Percentiles rank a stretch among this genome's conserved stretches.
phyloP scores from a whole-genome alignment of 1,140 invertebrate species.

The Nephila pilipes region DNA sequence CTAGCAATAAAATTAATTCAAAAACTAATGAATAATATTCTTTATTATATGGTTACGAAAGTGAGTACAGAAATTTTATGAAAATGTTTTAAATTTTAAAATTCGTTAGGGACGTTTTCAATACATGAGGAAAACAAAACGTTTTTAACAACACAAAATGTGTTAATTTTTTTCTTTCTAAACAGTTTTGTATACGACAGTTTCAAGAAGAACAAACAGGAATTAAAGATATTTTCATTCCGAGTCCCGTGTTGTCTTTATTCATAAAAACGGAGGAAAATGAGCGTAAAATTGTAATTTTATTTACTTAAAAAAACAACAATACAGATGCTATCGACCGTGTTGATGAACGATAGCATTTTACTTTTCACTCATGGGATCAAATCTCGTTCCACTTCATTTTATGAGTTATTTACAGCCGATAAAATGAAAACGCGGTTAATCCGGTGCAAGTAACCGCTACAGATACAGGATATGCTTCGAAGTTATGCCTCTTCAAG shows the following conservation, averaged over 20 bases:
- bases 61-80: too few relatives aligned
- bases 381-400: not conserved
- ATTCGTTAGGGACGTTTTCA: too few relatives aligned
- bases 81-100: too few relatives aligned
- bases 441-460: not conserved
- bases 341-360: not conserved
- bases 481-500: not conserved
- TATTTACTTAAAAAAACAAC: not conserved
- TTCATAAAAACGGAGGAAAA: not conserved
- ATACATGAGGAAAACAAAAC: too few relatives aligned
- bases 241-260: not conserved
- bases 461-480: not conserved
- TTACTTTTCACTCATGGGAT: not conserved
- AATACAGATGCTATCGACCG: too few relatives aligned
- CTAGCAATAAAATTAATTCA: too few relatives aligned
- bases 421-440: not conserved
- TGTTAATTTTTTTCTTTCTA: too few relatives aligned
- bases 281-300: not conserved
- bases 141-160: too few relatives aligned
- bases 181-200: too few relatives aligned
- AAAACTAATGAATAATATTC: too few relatives aligned
- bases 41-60: too few relatives aligned
- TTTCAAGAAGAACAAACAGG: not conserved
- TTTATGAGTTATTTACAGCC: constrained; percentile 3
- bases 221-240: not conserved